These are phyloP conservation scores for Hylyphantes graminicola DNA, from an alignment of 1,140 invertebrate species.

Conservation along the genomic window DNA sequence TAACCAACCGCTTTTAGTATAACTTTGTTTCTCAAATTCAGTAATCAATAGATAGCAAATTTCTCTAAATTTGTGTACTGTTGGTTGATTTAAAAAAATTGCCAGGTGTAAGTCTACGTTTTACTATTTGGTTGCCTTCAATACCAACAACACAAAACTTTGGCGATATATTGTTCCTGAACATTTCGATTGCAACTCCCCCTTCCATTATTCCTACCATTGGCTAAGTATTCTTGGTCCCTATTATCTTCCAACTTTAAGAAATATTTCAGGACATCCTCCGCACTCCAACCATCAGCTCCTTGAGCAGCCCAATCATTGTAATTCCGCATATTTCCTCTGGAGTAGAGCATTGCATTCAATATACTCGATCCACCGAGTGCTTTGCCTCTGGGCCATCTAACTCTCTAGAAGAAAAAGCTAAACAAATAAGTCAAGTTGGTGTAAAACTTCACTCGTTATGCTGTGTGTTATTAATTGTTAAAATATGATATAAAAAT, in stretches of 20 bases:
- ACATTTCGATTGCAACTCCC: constrained; percentile 73
- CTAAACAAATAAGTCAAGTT: no score
- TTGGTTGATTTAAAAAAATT: no score
- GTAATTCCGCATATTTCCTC: constrained; percentile 92
- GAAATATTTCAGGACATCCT: constrained; percentile 79
- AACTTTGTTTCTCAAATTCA: no score
- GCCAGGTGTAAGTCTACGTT: no score
- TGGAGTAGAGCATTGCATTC: constrained; percentile 95
- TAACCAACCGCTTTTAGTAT: no score
- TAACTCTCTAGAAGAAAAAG: constrained; percentile 12
- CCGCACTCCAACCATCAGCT: constrained; percentile 89
- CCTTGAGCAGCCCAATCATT: constrained; percentile 89
- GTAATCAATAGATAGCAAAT: no score
- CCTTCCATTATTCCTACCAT: constrained; percentile 69
- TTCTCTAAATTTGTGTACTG: no score
- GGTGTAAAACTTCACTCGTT: no score
- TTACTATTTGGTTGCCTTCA: constrained; percentile 74
- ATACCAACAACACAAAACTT: constrained; percentile 90
- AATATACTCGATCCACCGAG: constrained; percentile 86
- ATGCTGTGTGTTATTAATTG: no score
- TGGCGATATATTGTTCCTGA: constrained; percentile 90
- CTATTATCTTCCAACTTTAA: constrained; percentile 84
- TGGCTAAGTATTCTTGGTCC: constrained; percentile 83
- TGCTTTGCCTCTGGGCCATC: constrained; percentile 64
- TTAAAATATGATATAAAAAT: no score